Evolutionary conservation across 2,797 vertebrate genomes (phyloP).

Genomic region (Epinephelus coioides): DNA sequence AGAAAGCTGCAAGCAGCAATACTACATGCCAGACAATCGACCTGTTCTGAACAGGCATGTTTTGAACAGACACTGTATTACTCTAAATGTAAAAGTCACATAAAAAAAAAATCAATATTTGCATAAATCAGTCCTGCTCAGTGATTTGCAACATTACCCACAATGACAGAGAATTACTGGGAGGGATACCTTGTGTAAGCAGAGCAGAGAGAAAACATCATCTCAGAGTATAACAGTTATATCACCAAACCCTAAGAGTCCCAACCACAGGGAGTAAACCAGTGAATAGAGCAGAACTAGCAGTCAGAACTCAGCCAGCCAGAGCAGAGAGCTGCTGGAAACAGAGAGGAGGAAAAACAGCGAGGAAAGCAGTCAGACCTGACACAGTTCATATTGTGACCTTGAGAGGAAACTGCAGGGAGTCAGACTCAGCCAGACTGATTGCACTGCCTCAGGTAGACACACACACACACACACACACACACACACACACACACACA

Average conservation of each 20-base stretch:
- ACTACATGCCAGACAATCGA: too few species aligned
- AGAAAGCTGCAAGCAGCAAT: too few species aligned
- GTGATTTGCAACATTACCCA: background rate
- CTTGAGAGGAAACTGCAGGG: constrained; percentile 60
- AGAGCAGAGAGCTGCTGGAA: constrained; percentile 1
- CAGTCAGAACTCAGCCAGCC: background rate
- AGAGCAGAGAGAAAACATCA: background rate
- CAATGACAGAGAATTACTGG: background rate
- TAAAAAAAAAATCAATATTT: too few species aligned
- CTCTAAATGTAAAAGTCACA: too few species aligned
- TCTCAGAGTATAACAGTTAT: background rate
- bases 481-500: background rate
- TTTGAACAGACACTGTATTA: too few species aligned
- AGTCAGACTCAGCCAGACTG: constrained; percentile 37
- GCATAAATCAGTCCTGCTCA: background rate
- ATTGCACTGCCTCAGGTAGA: constrained; percentile 50
- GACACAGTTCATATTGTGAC: constrained; percentile 46
- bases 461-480: constrained; percentile 4
- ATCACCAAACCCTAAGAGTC: background rate
- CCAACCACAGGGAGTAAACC: background rate
- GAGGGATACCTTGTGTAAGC: background rate
- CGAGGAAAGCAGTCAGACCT: constrained; percentile 8
- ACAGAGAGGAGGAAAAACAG: background rate
- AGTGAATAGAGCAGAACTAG: background rate
- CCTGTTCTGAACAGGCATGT: too few species aligned